Base-by-base conservation (phyloP, 2,113 vertebrate genomes). In the Fukomys damarensis region DNA sequence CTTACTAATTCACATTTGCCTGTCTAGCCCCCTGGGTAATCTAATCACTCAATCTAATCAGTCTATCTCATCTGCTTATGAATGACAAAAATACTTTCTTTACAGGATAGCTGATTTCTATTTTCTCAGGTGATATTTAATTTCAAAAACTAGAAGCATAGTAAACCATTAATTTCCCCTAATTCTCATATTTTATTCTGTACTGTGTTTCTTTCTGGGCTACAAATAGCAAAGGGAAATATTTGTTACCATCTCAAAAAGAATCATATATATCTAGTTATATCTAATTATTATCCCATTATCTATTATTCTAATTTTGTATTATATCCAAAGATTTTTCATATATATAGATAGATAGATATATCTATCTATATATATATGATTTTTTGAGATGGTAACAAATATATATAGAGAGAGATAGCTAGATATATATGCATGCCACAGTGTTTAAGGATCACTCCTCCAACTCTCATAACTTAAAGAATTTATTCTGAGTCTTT, bases 31-130 rank as follows among this genome's bases (percentile, higher is more conserved):
- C 22, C 43, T 84, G 52, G 89, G 49, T 74, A 88, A n/a, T n/a
- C n/a, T n/a, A n/a, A n/a, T n/a, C n/a, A n/a, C n/a, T n/a, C n/a
- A n/a, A n/a, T n/a, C n/a, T n/a, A n/a, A n/a, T n/a, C n/a, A n/a
- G n/a, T n/a, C n/a, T n/a, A n/a, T n/a, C n/a, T n/a, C n/a, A 58
- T 76, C 79, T 93, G 20, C 22, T 91, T 65, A 76, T 54, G 96
- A 79, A 49, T 89, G 38, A 72, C 46, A 83, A 76, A 96, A 95
- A 66, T 83, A 5, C 91, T 87, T 88, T 93, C 56, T 83, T 88
- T 54, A 72, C 0, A 92, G 28, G 16, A 66, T 26, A 84, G 7
- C 35, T 12, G 14, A 86, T 70, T 92, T 84, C 30, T 93, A 2
- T 1, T 76, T 96, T 20, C 32, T 92, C 38, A 74, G 22, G 12